Evolutionary conservation across 2,113 vertebrate species (phyloP), one percentile per base, ranked within the genome.

Genomic region (Sinocyclocheilus maitianheensis): DNA sequence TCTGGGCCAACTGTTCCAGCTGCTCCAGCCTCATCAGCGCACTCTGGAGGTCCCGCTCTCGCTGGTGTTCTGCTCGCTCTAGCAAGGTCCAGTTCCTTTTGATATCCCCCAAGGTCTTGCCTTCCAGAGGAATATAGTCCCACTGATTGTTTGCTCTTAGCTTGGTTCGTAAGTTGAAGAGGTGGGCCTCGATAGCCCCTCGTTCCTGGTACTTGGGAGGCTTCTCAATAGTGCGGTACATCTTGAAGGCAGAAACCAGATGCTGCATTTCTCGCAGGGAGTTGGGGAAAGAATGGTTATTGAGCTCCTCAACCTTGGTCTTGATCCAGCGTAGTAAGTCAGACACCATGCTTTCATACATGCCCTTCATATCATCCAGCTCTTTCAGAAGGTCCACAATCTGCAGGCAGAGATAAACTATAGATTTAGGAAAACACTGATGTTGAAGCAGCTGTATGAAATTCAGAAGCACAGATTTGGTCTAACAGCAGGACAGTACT

Each of bases 171-270:
- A 98, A 94, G 65, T 80, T 94, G 91, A 98, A 98, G 74, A 98
- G 94, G 69, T 96, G 95, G 84, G 95, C 96, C 88, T 98, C 97
- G 0, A 96, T 95, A 8, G 93, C 88, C 4, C 96, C 97, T 16
- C 94, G 94, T 87, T 97, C 97, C 91, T 96, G 96, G 84, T 97
- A 97, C 76, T 96, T 95, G 0, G 93, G 96, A 0, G 97, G 97
- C 90, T 98, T 99, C 93, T 97, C 97, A 88, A 95, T 92, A 0
- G 92, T 96, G 40, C 96, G 95, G 90, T 96, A 98, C 51, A 91
- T 93, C 91, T 97, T 96, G 84, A 98, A 98, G 40, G 93, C 92
- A 24, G 89, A 91, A 93, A 98, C 92, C 24, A 97, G 94, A 18
- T 90, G 91, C 91, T 93, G 95, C 96, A 95, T 95, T 88, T 95